Conservation (phyloP, 2,113 vertebrate species). For the Lepus europaeus region DNA sequence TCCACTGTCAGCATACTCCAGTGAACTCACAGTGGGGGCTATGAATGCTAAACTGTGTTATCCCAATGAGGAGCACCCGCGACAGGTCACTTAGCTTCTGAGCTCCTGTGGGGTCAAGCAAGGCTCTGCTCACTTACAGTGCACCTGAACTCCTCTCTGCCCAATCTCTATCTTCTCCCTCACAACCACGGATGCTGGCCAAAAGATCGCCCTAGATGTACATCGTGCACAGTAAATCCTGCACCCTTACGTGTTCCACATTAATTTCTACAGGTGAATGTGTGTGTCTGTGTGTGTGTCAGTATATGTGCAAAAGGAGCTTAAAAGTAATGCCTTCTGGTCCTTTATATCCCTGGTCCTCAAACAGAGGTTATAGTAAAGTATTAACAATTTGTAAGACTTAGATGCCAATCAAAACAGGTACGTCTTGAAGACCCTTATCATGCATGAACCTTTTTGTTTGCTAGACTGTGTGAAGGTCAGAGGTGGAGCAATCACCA, state of each 20-base stretch:
- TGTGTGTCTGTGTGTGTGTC: not conserved
- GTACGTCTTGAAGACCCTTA: not conserved
- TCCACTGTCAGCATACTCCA: not conserved
- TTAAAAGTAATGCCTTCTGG: not conserved
- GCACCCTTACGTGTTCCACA: not conserved
- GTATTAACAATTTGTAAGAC: constrained; percentile 2
- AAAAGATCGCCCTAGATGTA: not conserved
- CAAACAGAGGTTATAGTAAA: not conserved
- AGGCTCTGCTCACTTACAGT: not conserved
- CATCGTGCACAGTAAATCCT: not conserved
- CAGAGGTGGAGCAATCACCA: not conserved
- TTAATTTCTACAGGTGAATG: not conserved
- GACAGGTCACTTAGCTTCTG: not conserved
- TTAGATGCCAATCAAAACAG: not conserved
- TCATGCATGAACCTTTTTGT: not conserved
- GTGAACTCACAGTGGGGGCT: not conserved
- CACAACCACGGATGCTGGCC: not conserved
- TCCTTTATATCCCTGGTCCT: not conserved
- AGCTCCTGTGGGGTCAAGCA: not conserved
- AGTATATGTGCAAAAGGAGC: not conserved
- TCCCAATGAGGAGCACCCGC: not conserved
- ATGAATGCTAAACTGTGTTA: not conserved
- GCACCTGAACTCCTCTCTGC: not conserved
- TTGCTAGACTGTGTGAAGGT: not conserved
- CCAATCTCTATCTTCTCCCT: not conserved